Evolutionary conservation across 2,888 invertebrate species (phyloP).

Genomic region (Desoria tigrina): DNA sequence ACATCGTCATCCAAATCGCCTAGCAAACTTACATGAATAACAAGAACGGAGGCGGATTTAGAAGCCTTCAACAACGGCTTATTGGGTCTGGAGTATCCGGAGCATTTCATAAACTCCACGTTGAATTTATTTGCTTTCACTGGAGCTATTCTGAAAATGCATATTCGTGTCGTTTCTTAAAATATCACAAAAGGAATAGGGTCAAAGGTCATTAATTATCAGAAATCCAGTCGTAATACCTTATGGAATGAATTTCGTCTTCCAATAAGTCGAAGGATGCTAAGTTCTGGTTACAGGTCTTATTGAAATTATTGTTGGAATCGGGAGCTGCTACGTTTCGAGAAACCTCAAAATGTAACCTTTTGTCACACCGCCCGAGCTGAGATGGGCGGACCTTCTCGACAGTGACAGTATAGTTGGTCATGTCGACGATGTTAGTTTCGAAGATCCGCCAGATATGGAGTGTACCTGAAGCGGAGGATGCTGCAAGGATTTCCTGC

Average conservation of each 20-base stretch:
- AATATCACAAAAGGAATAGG: neutral
- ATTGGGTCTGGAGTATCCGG: too few relatives aligned
- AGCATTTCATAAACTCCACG: constrained; percentile 1
- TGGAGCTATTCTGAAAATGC: neutral
- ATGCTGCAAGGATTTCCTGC: too few relatives aligned
- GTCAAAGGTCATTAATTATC: neutral
- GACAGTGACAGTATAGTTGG: too few relatives aligned
- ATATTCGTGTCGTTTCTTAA: neutral
- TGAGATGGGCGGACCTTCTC: too few relatives aligned
- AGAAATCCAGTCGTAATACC: neutral
- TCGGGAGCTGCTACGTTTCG: too few relatives aligned
- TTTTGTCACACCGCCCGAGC: too few relatives aligned
- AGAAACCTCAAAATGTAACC: too few relatives aligned
- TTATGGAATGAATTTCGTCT: constrained; percentile 12
- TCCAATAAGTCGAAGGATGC: constrained; percentile 7
- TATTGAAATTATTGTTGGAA: neutral
- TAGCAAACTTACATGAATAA: constrained; percentile 11
- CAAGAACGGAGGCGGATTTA: constrained; percentile 7
- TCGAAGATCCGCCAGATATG: too few relatives aligned
- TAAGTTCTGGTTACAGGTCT: neutral
- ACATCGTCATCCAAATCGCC: too few relatives aligned
- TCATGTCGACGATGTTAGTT: too few relatives aligned
- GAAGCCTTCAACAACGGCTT: neutral
- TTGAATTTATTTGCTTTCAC: neutral
- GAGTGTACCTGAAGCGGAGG: too few relatives aligned